Conservation (phyloP, 2,888 invertebrate species). For the Eupeodes latifasciatus region DNA sequence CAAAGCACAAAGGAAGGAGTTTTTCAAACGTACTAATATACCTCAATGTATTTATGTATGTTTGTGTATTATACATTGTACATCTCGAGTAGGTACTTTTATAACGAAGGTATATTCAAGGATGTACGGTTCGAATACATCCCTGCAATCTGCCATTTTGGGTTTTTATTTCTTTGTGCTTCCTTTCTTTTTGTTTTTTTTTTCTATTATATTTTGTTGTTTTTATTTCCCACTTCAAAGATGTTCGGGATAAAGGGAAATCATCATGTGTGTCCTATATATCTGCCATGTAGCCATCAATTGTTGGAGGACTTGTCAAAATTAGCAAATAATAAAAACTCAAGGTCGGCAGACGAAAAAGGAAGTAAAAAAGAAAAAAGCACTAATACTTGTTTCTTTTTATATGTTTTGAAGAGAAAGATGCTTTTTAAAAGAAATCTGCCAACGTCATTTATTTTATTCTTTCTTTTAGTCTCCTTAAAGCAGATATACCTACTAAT, state of each 20-base stretch:
- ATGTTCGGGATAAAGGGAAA: conserved; percentile 27
- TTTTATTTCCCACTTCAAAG: conserved; percentile 33
- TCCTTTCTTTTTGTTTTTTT: conserved; percentile 2
- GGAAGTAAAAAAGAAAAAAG: not conserved
- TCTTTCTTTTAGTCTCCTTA: conserved; percentile 50
- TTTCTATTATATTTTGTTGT: not conserved
- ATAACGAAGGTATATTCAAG: not conserved
- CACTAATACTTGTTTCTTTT: conserved; percentile 3
- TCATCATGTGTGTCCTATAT: conserved; percentile 28
- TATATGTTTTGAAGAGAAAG: not conserved
- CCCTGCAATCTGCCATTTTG: conserved; percentile 48
- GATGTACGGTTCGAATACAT: not conserved
- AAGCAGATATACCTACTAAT: conserved; percentile 51
- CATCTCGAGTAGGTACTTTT: not conserved
- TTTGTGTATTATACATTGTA: not conserved
- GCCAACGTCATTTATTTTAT: conserved; percentile 61
- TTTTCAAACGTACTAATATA: not conserved
- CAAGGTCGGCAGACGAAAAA: conserved; percentile 31
- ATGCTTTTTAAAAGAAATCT: conserved; percentile 19
- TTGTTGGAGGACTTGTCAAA: conserved; percentile 62
- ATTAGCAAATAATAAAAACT: conserved; percentile 69
- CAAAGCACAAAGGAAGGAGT: conserved; percentile 28
- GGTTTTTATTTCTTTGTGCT: conserved; percentile 32
- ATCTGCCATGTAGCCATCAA: conserved; percentile 33
- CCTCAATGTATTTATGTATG: no score